These are phyloP conservation scores for Delia radicum DNA, from an alignment of 1,140 invertebrate species.

Conservation along the genomic window DNA sequence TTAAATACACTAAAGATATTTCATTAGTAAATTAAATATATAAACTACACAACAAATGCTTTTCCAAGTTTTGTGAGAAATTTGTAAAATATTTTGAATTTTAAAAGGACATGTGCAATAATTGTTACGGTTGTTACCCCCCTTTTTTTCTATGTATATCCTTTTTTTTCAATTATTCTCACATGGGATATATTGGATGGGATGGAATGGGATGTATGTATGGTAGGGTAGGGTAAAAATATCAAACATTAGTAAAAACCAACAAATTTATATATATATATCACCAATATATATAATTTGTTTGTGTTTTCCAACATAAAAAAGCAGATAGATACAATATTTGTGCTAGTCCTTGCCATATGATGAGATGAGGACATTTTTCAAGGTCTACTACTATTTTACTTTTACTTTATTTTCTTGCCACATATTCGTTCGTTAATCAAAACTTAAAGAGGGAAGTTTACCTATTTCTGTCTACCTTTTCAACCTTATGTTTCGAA, in stretches of 20 bases:
- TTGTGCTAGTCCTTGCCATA: background rate
- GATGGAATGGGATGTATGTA: background rate
- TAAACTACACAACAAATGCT: background rate
- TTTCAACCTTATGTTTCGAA: background rate
- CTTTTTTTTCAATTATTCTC: background rate
- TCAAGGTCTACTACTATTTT: background rate
- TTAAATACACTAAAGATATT: background rate
- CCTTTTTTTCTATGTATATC: background rate
- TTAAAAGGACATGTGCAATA: background rate
- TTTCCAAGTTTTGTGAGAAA: background rate
- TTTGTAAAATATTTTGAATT: background rate
- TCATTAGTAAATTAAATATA: background rate
- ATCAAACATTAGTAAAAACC: background rate
- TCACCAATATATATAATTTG: background rate
- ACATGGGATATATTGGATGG: background rate
- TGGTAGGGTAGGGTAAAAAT: background rate
- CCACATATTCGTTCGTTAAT: no score
- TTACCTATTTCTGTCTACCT: background rate
- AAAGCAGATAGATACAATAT: background rate
- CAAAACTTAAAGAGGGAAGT: background rate
- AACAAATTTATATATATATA: background rate
- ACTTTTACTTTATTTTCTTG: background rate
- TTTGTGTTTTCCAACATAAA: no score
- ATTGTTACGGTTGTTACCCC: background rate
- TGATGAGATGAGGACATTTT: background rate